Base-by-base conservation (phyloP, 2,113 vertebrate species). In the Eolophus roseicapilla region DNA sequence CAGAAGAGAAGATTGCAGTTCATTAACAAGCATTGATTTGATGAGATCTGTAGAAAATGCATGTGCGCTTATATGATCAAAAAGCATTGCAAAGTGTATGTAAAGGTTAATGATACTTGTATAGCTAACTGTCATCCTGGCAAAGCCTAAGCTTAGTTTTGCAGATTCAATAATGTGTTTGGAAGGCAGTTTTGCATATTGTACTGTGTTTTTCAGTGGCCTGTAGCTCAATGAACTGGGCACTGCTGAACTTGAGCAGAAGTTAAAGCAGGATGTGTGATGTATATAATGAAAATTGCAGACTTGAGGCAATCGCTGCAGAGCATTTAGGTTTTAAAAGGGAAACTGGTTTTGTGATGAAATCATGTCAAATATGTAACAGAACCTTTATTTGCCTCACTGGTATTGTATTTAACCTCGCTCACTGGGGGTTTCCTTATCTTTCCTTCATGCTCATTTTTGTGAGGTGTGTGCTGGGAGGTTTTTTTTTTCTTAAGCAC, bases 341-440 rank as follows among this genome's bases (percentile, higher is more conserved):
- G 39, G 39, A 92, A 91, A 46, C 47, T 78, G 49, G 2, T 70
- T 88, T 67, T 88, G 37, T 71, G 64, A 86, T 92, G 43, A 81
- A 96, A 93, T 85, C 33, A 75, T 81, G 75, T 91, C 46, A 88
- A 31, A 91, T 69, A 41, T 75, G 86, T 90, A 93, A 69, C 27
- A 86, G 62, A 89, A n/a, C 78, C 35, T 92, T 75, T 81, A 79
- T 70, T 87, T 94, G 62, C 73, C 65, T 87, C 41, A 6, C 65
- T 95, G 90, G 49, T 86, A 10, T 84, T 94, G 81, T 84, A 79
- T 94, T 92, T 94, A 84, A 91, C 64, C 39, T 88, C 9, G 6
- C 24, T 84, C 31, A 20, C 85, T 65, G 70, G n/a, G 39, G n/a
- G 79, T 83, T 87, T 84, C 80, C 31, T 92, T 93, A 81, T 83